Base-by-base conservation (phyloP, 2,888 invertebrate species). In the Aphidoletes aphidimyza region DNA sequence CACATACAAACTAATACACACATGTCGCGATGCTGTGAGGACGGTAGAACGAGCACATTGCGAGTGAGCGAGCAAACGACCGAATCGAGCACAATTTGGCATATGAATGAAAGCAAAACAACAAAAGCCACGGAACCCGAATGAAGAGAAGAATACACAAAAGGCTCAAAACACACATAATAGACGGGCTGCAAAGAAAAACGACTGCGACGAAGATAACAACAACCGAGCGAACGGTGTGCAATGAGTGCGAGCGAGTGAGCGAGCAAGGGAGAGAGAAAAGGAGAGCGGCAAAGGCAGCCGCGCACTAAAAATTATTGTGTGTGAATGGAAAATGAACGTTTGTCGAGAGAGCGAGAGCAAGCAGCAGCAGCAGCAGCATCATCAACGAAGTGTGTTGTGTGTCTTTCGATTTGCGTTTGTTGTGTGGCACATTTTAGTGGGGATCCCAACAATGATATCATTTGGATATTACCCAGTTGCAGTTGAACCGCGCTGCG, bases 401-500 rank as follows among this genome's bases (percentile, higher is more conserved):
- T 78, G 36, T 78, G 36, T 81, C n/a, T n/a, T n/a, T n/a, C n/a
- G 81, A 37, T 81, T 37, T 37, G 81, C 37, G 81, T 37, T 81
- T 37, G 37, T 36, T 81, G 81, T 81, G 81, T 81, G 37, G 36
- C 81, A 81, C 22, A 37, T 81, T 81, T 81, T 81, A 81, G 81
- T 37, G 81, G 81, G 81, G 81, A 81, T 81, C 81, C 81, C 81
- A 81, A 81, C 81, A 36, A 81, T 81, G 37, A 37, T 81, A 81
- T 81, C 81, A 81, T 81, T 81, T 81, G 81, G 81, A 81, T 81
- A 81, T 81, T 37, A 81, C 85, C 84, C 85, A 85, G 85, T 85
- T 84, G 85, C 85, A 85, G 85, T 85, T 84, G 85, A 78, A 85
- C 85, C 85, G 85, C 85, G 85, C 85, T 85, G 85, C 85, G 85